These are phyloP conservation scores for Pogonophryne albipinna DNA, from an alignment of 2,797 vertebrate genomes.

Conservation along the genomic window DNA sequence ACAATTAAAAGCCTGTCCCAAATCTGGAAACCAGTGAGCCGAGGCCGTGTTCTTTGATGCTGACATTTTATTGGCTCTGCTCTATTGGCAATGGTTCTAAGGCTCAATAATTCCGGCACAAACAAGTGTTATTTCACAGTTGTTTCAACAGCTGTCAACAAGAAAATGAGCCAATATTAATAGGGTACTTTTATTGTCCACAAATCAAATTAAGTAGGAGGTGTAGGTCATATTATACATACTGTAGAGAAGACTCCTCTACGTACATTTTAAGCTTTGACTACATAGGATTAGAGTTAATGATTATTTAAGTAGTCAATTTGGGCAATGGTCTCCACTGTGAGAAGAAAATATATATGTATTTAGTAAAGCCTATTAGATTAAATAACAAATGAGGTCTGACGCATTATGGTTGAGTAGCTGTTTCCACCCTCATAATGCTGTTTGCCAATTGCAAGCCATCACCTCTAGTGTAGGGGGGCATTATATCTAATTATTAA, in stretches of 20 bases:
- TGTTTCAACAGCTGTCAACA: slow-evolving; percentile 5
- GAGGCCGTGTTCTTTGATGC: neutral
- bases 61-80: slow-evolving; percentile 17
- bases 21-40: slow-evolving; percentile 12
- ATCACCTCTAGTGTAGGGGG: neutral
- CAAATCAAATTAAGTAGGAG: neutral
- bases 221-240: neutral
- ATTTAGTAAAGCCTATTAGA: slow-evolving; percentile 29
- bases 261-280: neutral
- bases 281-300: neutral
- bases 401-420: slow-evolving; percentile 26
- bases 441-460: neutral
- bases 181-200: neutral
- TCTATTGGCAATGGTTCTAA: slow-evolving; percentile 7
- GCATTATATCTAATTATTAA: neutral
- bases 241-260: neutral
- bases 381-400: slow-evolving; percentile 26
- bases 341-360: slow-evolving; percentile 24
- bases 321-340: slow-evolving; percentile 8
- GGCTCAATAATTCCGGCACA: slow-evolving; percentile 4
- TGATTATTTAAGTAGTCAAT: slow-evolving; percentile 10
- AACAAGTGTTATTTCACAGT: slow-evolving; percentile 21
- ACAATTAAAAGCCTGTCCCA: neutral
- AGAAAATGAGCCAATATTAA: neutral
- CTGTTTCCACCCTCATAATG: slow-evolving; percentile 17